Evolutionary conservation across 2,888 invertebrate genomes (phyloP), one percentile per base, ranked within the genome.

Genomic region (Torymus tubicola): DNA sequence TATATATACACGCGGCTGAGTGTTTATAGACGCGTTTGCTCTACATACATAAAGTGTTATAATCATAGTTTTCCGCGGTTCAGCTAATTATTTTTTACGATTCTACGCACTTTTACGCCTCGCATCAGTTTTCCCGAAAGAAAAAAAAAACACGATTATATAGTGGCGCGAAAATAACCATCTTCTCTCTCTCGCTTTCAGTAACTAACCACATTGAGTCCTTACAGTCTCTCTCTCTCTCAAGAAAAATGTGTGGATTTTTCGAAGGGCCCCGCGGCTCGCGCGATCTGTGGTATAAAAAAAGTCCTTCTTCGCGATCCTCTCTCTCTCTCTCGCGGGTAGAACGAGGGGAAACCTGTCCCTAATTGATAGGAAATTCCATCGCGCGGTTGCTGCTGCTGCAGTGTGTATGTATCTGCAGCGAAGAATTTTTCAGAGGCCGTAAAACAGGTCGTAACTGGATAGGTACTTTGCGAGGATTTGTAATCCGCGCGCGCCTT

Each of bases 321-420:
- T 42, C 16, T 50, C 52, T 52, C 16, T 50, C 52, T 53, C 64
- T 31, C 50, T 0, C n/a, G 21, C 58, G 2, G 14, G 18, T 31
- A 21, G 42, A 18, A 16, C 13, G 61, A 71, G 42, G 72, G 76
- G 85, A 89, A 89, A 89, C 89, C 89, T 89, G 89, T 89, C 89
- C 87, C 87, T 89, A 89, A 90, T 90, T 90, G 89, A 90, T 90
- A 89, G 89, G 88, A 89, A 89, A 89, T 89, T 90, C 89, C 89
- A 86, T 58, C 80, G 76, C 67, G 70, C 42, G 42, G 42, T 42
- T 42, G 5, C 42, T 42, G 42, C 42, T 31, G 52, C 61, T n/a
- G 21, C 24, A 13, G 8, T n/a, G 55, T n/a, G 55, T n/a, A 8
- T 12, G 55, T 10, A 52, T n/a, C 85, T 85, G 85, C 83, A 83